phyloP scores from a whole-genome alignment of 2,888 invertebrate genomes.

The Cephalotes varians region DNA sequence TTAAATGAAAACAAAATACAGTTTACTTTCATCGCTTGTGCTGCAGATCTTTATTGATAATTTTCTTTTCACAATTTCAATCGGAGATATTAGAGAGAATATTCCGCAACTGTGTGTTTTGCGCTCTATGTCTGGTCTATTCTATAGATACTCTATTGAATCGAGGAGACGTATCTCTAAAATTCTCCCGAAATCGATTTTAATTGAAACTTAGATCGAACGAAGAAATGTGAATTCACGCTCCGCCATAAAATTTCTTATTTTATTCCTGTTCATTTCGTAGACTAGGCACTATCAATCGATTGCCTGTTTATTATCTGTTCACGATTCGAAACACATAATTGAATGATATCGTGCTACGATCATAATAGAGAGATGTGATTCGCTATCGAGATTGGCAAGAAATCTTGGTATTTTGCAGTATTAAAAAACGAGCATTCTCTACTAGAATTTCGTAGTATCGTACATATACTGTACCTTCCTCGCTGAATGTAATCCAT shows the following conservation, averaged over 20 bases:
- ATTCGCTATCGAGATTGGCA: constrained; percentile 20
- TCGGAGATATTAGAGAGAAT: constrained; percentile 16
- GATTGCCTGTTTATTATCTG: constrained; percentile 34
- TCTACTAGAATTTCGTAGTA: background rate
- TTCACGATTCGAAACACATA: constrained; percentile 21
- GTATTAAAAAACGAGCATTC: background rate
- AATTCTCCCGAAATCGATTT: constrained; percentile 38
- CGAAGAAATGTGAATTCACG: constrained; percentile 35
- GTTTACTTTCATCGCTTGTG: background rate
- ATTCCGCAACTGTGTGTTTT: constrained; percentile 11
- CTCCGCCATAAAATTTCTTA: constrained; percentile 45
- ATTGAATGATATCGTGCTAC: constrained; percentile 37
- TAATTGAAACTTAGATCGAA: constrained; percentile 12
- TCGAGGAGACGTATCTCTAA: constrained; percentile 13
- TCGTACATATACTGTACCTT: background rate
- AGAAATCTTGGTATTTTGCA: constrained; percentile 3
- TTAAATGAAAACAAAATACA: background rate
- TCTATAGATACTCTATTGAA: constrained; percentile 35
- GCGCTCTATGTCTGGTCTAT: background rate
- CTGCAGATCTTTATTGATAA: background rate
- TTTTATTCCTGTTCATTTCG: constrained; percentile 26
- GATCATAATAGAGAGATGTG: constrained; percentile 13
- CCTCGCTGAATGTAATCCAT: background rate
- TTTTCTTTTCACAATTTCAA: constrained; percentile 10
- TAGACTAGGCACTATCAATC: constrained; percentile 21